Evolutionary conservation across 2,797 vertebrate species (phyloP), one percentile per base, ranked within the genome.

Genomic region (Lepidocolaptes lacrymiger): DNA sequence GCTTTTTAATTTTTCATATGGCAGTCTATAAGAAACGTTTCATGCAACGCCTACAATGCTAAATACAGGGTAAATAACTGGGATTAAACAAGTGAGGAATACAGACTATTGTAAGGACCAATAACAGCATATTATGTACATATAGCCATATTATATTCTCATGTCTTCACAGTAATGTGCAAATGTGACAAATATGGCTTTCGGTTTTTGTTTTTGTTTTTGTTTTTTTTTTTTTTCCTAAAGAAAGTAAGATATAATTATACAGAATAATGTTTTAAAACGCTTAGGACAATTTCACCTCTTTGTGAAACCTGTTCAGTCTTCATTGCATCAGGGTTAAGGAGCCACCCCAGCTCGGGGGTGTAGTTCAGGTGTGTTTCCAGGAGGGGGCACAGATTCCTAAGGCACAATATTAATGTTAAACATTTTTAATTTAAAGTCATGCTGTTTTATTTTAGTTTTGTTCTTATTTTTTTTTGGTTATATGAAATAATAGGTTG

Each of bases 341-440:
- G 88, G 81, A 90, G 67, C 66, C 64, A 90, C 95, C 91, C 85
- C 95, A 84, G 91, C 91, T 91, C 51, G 85, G 97, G 91, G 97
- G 79, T 96, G 97, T 93, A 97, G 96, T 98, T 98, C 83, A 91
- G 97, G 76, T 74, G 83, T 88, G 89, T 88, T 97, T 98, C 98
- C 98, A 98, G 97, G 91, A 98, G 98, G 98, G 97, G 98, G 97
- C 97, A 87, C 91, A 93, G 95, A 97, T 95, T 98, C 97, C 98
- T 98, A 99, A 99, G 99, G 99, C 99, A 99, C 99, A 98, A 92
- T 96, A 96, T 93, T 94, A 81, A 94, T 90, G 97, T 98, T 96
- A 95, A 97, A 97, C 97, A 93, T 93, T 95, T 95, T 97, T 96
- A 97, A 97, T 95, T 96, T 97, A 97, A 79, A 98, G 95, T 98